A percentile compares a stretch with the other conserved stretches of the same genome.
These are phyloP conservation scores for Heptranchias perlo DNA, from an alignment of 2,113 vertebrate genomes.

Conservation along the genomic window DNA sequence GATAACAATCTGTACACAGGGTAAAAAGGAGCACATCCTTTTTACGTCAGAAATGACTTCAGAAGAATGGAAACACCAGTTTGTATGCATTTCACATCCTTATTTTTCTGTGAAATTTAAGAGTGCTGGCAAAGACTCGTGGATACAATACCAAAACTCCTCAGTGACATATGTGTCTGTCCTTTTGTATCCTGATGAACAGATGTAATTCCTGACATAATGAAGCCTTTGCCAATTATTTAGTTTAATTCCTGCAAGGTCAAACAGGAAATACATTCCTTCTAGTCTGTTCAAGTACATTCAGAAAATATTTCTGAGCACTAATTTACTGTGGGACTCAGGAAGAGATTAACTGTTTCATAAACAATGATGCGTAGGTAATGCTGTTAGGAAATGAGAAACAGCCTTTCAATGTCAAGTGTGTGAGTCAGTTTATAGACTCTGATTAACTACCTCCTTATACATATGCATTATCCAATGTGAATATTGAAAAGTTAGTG, in stretches of 20 bases:
- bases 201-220: conserved; percentile 33
- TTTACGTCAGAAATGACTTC: conserved; percentile 32
- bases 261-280: conserved; percentile 21
- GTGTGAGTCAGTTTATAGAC: neutral
- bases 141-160: conserved; percentile 19
- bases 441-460: neutral
- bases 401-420: neutral
- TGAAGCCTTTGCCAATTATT: conserved; percentile 28
- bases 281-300: conserved; percentile 30
- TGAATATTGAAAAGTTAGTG: neutral
- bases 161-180: conserved; percentile 4
- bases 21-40: conserved; percentile 21
- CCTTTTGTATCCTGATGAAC: conserved; percentile 30
- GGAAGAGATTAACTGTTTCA: conserved; percentile 30
- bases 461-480: neutral
- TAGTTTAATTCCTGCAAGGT: conserved; percentile 30
- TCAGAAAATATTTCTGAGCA: conserved; percentile 19
- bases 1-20: conserved; percentile 25
- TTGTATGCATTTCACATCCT: conserved; percentile 36
- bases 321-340: conserved; percentile 28
- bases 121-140: conserved; percentile 13
- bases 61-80: conserved; percentile 28
- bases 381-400: conserved; percentile 5
- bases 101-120: conserved; percentile 35
- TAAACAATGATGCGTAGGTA: neutral